Evolutionary conservation across 2,888 invertebrate species (phyloP).

Genomic region (Nomada fabriciana): DNA sequence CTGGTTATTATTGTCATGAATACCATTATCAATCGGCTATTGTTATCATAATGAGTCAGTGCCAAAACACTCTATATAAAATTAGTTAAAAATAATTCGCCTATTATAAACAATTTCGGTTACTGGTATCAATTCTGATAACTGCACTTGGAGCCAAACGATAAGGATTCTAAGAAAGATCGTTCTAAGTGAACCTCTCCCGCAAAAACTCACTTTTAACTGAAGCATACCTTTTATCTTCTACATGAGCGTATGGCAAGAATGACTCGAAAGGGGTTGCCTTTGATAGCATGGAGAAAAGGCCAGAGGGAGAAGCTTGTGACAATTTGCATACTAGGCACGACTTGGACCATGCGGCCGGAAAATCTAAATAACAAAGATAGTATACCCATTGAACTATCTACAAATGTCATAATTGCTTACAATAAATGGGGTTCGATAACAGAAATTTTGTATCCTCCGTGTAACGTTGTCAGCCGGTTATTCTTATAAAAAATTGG

Average conservation of each 20-base stretch:
- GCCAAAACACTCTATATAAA: background rate
- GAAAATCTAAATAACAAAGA: background rate
- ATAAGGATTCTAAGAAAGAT: background rate
- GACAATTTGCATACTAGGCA: too few relatives aligned
- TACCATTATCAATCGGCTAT: background rate
- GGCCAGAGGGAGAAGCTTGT: too few relatives aligned
- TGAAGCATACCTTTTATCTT: background rate
- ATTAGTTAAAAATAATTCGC: conserved; percentile 3
- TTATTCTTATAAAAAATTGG: background rate
- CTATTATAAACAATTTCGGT: background rate
- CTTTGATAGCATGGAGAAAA: too few relatives aligned
- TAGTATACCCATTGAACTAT: background rate
- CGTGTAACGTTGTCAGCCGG: background rate
- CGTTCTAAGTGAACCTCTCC: background rate
- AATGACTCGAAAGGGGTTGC: background rate
- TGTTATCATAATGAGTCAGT: conserved; percentile 2
- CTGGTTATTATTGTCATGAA: background rate
- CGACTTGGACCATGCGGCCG: background rate
- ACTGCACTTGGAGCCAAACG: background rate
- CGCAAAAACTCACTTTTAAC: background rate
- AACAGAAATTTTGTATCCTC: background rate
- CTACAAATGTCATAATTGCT: background rate
- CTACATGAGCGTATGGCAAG: background rate
- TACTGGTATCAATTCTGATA: conserved; percentile 6
- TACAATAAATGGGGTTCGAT: background rate